Evolutionary conservation across 2,888 invertebrate species (phyloP).

Genomic region (Rhagophthalmus giganteus): DNA sequence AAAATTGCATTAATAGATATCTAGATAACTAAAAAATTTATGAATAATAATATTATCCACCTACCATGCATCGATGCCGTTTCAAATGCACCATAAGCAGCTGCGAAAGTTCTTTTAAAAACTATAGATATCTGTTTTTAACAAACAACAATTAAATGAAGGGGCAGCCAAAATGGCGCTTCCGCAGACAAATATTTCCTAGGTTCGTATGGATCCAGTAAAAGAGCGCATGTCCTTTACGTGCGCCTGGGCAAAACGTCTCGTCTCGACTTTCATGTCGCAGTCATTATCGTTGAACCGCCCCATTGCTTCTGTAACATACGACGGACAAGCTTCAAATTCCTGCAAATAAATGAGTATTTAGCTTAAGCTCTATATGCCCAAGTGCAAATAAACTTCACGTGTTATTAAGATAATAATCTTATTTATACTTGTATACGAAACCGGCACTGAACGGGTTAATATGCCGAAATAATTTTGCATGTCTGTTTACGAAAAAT

Average conservation of each 20-base stretch:
- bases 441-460: constrained; percentile 21
- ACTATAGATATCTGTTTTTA: no score
- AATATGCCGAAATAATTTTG: constrained; percentile 13
- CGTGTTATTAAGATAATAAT: constrained; percentile 41
- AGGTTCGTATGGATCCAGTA: constrained; percentile 34
- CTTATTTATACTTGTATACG: constrained; percentile 37
- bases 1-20: no score
- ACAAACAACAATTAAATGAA: constrained; percentile 45
- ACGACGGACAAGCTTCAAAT: constrained; percentile 38
- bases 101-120: no score
- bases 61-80: no score
- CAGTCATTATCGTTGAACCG: constrained; percentile 46
- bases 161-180: constrained; percentile 43
- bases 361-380: constrained; percentile 37
- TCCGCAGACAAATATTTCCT: constrained; percentile 35
- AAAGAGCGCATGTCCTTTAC: constrained; percentile 31
- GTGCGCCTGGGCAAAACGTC: constrained; percentile 36
- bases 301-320: constrained; percentile 40
- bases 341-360: constrained; percentile 44
- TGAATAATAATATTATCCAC: no score
- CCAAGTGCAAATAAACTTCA: constrained; percentile 41
- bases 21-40: no score
- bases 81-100: no score
- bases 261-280: constrained; percentile 37
- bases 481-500: constrained; percentile 12